Evolutionary conservation across 1,140 invertebrate species (phyloP), one percentile per base, ranked within the genome.

Genomic region (Lasioglossum albipes): DNA sequence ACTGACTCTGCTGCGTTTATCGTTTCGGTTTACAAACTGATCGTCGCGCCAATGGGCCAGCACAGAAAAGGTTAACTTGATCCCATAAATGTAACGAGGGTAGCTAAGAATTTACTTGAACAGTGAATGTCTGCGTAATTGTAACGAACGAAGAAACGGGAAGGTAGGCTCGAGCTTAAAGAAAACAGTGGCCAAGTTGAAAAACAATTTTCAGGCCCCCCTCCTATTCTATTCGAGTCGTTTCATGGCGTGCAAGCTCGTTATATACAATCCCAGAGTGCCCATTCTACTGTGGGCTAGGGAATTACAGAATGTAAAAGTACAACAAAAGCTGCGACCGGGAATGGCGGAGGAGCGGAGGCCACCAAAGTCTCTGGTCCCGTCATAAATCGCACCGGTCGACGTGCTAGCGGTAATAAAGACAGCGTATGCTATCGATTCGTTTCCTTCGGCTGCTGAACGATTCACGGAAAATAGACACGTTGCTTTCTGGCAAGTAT

Each of bases 361-460:
- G 31, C 13, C n/a, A 54, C 62, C 42, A 45, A 57, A 75, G 49
- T 75, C 64, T 75, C 49, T n/a, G 73, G 64, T 67, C 74, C 16
- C 31, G 64, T 68, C 79, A 85, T 87, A 84, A 85, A 87, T 85
- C 84, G 79, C 62, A 36, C 41, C 66, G 73, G 65, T 52, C 65
- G 64, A 76, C 52, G 74, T 59, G 64, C 64, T 61, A 74, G 45
- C 62, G 68, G 81, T 86, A 86, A 88, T 86, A 84, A 86, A 82
- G 77, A 73, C 79, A 75, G 74, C 69, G 76, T 83, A 79, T 83
- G 71, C 67, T 84, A 88, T 88, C 84, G 84, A 86, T 88, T 85
- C 84, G 73, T 84, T 82, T 84, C 82, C 74, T 75, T 59, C 66
- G 61, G 20, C 4, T 13, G 10, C 41, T 57, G 69, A 59, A 59